phyloP scores from a whole-genome alignment of 2,113 vertebrate species.

The Mesembrinibis cayennensis region DNA sequence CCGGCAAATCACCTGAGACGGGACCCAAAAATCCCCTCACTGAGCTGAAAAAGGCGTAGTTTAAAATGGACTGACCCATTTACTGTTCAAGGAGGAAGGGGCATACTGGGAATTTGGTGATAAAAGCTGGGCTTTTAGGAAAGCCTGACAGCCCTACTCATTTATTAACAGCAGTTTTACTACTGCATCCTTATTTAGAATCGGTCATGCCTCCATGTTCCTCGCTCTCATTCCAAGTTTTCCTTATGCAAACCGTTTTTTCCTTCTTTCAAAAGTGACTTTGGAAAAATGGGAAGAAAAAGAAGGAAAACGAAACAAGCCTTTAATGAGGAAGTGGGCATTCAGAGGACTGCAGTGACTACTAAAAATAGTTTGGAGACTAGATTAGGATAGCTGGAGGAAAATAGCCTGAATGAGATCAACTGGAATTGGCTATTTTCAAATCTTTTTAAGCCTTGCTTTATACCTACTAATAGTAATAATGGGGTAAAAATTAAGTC shows the following conservation, averaged over 20 bases:
- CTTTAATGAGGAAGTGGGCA: background rate
- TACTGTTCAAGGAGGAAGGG: background rate
- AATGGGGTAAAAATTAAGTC: background rate
- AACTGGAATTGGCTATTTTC: background rate
- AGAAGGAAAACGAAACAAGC: background rate
- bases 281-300: background rate
- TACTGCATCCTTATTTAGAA: background rate
- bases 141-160: background rate
- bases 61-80: background rate
- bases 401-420: background rate
- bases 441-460: background rate
- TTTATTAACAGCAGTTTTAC: background rate
- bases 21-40: background rate
- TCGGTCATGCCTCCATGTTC: rapidly evolving
- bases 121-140: background rate
- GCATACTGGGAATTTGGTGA: background rate
- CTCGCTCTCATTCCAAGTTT: background rate
- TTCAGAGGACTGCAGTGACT: background rate
- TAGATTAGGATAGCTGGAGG: background rate
- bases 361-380: background rate
- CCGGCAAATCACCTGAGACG: background rate
- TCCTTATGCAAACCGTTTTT: background rate
- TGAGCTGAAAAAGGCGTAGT: background rate
- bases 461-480: background rate
- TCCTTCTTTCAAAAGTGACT: background rate